Conservation (phyloP, 2,797 vertebrate genomes). For the Clarias pachynema region DNA sequence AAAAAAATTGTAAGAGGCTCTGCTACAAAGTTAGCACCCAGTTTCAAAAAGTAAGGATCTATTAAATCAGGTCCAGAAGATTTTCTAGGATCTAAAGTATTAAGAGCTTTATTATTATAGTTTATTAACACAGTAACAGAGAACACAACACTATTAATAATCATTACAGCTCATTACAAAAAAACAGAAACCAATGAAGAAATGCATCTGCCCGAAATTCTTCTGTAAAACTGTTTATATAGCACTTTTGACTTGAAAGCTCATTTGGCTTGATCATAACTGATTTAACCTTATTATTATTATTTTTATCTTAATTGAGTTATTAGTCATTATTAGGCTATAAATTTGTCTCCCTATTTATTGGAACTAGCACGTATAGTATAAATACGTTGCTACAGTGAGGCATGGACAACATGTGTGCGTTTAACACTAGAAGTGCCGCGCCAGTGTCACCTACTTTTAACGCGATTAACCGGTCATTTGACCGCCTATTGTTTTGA, state of each 20-base stretch:
- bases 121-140: neutral
- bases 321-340: conserved; percentile 9
- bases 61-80: neutral
- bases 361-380: neutral
- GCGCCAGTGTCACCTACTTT: too few species aligned
- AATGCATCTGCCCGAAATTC: neutral
- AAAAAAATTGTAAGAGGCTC: neutral
- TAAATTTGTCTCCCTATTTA: neutral
- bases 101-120: neutral
- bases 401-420: neutral
- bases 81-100: neutral
- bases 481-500: too few species aligned
- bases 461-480: too few species aligned
- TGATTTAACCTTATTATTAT: neutral
- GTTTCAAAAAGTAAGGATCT: neutral
- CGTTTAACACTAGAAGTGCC: neutral
- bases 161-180: conserved; percentile 8
- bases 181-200: neutral
- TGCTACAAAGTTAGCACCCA: neutral
- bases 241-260: neutral
- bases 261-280: neutral
- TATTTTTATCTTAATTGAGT: neutral
- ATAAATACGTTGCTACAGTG: neutral
- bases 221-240: neutral
- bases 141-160: conserved; percentile 3